A percentile compares a stretch with the other conserved stretches of the same genome.
phyloP scores from a whole-genome alignment of 2,113 vertebrate species.

The Phrynosoma blainvillii region DNA sequence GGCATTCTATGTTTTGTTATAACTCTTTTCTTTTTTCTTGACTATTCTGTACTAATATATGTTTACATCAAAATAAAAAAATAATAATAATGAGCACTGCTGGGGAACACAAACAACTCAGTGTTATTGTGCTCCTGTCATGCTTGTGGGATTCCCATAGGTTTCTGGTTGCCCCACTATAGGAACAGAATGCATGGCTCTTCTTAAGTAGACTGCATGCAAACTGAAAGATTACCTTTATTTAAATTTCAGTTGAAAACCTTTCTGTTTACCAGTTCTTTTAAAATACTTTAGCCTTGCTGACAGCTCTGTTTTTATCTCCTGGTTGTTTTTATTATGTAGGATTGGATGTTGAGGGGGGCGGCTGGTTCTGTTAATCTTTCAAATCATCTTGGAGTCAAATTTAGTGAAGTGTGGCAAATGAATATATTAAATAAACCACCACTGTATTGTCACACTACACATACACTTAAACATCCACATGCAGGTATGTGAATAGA shows the following conservation, averaged over 20 bases:
- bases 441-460: neutral
- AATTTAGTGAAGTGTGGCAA: neutral
- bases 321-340: neutral
- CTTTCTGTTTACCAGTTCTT: neutral
- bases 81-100: neutral
- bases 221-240: neutral
- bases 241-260: neutral
- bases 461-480: neutral
- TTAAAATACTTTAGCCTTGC: neutral
- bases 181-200: neutral
- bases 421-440: neutral
- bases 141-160: neutral
- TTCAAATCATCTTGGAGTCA: neutral
- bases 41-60: no score
- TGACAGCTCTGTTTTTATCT: neutral
- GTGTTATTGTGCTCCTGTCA: neutral
- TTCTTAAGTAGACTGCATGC: neutral
- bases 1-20: no score
- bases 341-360: neutral
- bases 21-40: no score
- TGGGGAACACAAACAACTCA: neutral
- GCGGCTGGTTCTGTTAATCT: neutral
- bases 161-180: neutral
- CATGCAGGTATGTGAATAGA: neutral
- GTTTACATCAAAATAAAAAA: no score